Evolutionary conservation across 1,140 invertebrate species (phyloP).

Genomic region (Bombus pyrosoma): DNA sequence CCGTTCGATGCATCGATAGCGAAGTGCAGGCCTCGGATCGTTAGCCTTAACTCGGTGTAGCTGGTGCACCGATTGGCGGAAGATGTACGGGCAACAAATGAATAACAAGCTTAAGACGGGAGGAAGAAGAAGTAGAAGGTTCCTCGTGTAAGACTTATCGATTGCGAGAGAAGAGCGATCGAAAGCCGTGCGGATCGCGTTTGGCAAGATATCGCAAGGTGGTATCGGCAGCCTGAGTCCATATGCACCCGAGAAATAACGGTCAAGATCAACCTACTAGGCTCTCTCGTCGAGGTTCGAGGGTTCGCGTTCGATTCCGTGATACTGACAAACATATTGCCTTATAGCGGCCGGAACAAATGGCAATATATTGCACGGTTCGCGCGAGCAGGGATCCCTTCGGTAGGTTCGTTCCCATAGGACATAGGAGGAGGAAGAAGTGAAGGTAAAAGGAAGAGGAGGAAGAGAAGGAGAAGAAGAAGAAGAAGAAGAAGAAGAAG

Average conservation of each 20-base stretch:
- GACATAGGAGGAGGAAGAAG: constrained; percentile 29
- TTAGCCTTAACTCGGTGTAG: constrained; percentile 43
- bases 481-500: constrained; percentile 40
- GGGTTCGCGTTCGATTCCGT: constrained; percentile 60
- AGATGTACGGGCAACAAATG: constrained; percentile 66
- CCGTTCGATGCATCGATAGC: constrained; percentile 49
- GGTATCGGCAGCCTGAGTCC: constrained; percentile 50
- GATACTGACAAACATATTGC: constrained; percentile 69
- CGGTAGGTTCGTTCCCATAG: constrained; percentile 64
- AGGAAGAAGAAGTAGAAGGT: constrained; percentile 62
- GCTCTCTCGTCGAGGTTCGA: constrained; percentile 54
- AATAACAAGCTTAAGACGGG: constrained; percentile 60
- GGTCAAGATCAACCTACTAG: constrained; percentile 58
- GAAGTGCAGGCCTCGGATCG: constrained; percentile 27
- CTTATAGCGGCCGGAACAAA: constrained; percentile 65
- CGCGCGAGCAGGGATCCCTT: constrained; percentile 55
- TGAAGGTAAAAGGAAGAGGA: not conserved
- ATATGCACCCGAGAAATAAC: constrained; percentile 66
- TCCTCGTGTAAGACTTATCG: constrained; percentile 57
- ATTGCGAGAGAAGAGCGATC: constrained; percentile 58
- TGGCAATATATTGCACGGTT: constrained; percentile 64
- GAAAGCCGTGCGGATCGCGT: constrained; percentile 36
- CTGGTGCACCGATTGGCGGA: constrained; percentile 40
- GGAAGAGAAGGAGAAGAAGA: not conserved
- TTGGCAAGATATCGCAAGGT: constrained; percentile 48